Evolutionary conservation across 2,113 vertebrate species (phyloP), one percentile per base, ranked within the genome.

Genomic region (Corythaeola cristata): DNA sequence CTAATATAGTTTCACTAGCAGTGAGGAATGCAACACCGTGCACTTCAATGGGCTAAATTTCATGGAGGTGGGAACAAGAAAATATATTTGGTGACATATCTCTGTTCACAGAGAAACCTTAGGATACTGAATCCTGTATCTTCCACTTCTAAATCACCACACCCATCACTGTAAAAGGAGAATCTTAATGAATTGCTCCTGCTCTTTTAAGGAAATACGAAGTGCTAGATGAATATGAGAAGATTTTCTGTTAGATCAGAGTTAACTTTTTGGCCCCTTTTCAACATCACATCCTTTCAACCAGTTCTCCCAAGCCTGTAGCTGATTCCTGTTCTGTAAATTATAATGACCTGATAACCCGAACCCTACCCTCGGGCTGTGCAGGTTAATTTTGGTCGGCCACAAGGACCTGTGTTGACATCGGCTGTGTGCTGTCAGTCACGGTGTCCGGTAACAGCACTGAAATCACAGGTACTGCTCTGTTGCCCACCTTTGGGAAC

Each of bases 1-100:
- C 66, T 92, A 85, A 87, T 88, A 87, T 79, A 96, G 84, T 89
- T 75, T 87, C 94, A 96, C 89, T 95, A 93, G 83, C 88, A 81
- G 60, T 78, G 83, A 95, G 84, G 91, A 94, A 95, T 82, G 73
- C 81, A 78, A 58, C 71, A 8, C 84, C 24, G 16, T 85, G 47
- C 37, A 33, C 18, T 79, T 81, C 92, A 93, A 82, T 87, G 80
- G 86, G 77, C 89, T 91, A 49, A 21, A 73, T 78, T 87, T 92
- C 52, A 12, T 53, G 73, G 71, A 91, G 77, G 86, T 92, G 92
- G 77, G 37, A 87, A 75, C 19, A 64, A 49, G 92, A 75, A 90
- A 81, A 76, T 91, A 12, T 82, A 79, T 92, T 95, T 95, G 74
- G 92, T 94, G 84, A 73, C 71, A 78, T 64, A 35, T 74, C 60